Conservation (phyloP, 2,113 vertebrate species). For the Ceuthmochares aereus region DNA sequence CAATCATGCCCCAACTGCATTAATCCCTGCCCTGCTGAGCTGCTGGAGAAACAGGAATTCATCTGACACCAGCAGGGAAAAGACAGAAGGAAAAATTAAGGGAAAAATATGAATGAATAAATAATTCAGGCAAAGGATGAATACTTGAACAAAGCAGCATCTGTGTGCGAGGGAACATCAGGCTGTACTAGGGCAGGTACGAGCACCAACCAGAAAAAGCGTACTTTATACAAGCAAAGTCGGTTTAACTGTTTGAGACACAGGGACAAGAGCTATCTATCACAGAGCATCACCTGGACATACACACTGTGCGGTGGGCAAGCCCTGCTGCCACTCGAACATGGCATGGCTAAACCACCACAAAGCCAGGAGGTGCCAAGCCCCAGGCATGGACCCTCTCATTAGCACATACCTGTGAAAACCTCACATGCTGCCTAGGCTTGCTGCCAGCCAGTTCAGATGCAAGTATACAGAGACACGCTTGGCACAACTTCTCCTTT, state of each 20-base stretch:
- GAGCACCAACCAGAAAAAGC: neutral
- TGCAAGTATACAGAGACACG: rapidly evolving
- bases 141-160: conserved; percentile 46
- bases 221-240: neutral
- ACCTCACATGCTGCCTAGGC: rapidly evolving
- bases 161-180: neutral
- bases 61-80: conserved; percentile 66
- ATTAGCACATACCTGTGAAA: rapidly evolving
- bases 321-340: neutral
- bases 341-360: rapidly evolving
- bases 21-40: conserved; percentile 70
- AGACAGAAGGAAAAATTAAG: conserved; percentile 71
- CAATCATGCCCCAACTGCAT: conserved; percentile 29
- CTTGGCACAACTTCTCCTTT: neutral
- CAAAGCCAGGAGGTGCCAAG: neutral
- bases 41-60: conserved; percentile 68
- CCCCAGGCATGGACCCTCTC: rapidly evolving
- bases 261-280: neutral
- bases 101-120: conserved; percentile 58
- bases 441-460: neutral
- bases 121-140: conserved; percentile 64
- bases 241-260: neutral
- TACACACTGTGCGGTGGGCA: neutral
- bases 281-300: neutral
- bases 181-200: neutral